Percentiles rank a stretch among this genome's conserved stretches.
These are phyloP conservation scores for Urocolius indicus DNA, from an alignment of 2,113 vertebrate genomes.

Conservation along the genomic window DNA sequence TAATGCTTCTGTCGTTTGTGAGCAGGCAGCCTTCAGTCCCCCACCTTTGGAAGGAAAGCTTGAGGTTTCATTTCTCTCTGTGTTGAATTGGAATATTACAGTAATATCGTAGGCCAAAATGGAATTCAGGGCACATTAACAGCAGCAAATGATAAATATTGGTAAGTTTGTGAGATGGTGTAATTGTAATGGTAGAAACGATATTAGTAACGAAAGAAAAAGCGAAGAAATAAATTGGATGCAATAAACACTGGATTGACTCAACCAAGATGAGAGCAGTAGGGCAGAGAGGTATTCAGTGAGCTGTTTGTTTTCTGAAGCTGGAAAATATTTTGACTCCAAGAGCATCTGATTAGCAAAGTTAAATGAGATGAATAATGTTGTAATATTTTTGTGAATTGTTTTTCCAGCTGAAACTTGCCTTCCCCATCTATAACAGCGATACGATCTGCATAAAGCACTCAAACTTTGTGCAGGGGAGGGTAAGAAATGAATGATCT, in stretches of 20 bases:
- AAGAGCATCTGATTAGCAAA: slow-evolving; percentile 57
- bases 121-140: slow-evolving; percentile 25
- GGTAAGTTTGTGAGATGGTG: slow-evolving; percentile 7
- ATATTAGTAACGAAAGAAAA: slow-evolving; percentile 63
- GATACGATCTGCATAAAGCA: slow-evolving; percentile 46
- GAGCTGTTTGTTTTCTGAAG: slow-evolving; percentile 47
- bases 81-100: neutral
- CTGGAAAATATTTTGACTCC: slow-evolving; percentile 63
- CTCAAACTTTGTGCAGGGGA: slow-evolving; percentile 5
- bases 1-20: slow-evolving; percentile 50
- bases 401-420: slow-evolving; percentile 61
- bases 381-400: slow-evolving; percentile 46
- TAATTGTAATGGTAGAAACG: slow-evolving; percentile 36
- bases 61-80: slow-evolving; percentile 27
- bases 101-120: slow-evolving; percentile 23
- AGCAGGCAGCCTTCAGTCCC: slow-evolving; percentile 11
- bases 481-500: slow-evolving; percentile 26
- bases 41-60: slow-evolving; percentile 49
- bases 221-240: slow-evolving; percentile 57
- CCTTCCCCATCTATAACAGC: slow-evolving; percentile 18
- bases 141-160: slow-evolving; percentile 53
- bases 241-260: slow-evolving; percentile 51
- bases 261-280: slow-evolving; percentile 49
- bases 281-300: slow-evolving; percentile 32
- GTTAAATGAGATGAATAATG: slow-evolving; percentile 69